Percentiles rank a stretch among this genome's conserved stretches.
These are phyloP conservation scores for Triplophysa dalaica DNA, from an alignment of 2,113 vertebrate genomes.

Conservation along the genomic window DNA sequence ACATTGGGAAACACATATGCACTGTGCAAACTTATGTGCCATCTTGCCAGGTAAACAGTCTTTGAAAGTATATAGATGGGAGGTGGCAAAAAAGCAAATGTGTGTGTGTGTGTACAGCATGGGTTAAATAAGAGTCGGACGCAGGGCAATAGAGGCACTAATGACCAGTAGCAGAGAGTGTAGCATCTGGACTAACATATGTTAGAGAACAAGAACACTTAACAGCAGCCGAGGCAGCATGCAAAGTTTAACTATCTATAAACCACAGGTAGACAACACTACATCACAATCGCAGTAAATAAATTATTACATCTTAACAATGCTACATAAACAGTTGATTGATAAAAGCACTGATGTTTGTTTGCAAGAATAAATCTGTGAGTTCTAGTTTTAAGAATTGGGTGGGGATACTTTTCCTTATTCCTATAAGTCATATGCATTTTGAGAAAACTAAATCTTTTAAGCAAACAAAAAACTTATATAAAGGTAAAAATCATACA, in stretches of 20 bases:
- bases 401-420: no score
- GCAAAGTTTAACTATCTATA: constrained; percentile 17
- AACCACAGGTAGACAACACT: background rate
- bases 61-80: no score
- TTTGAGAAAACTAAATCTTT: background rate
- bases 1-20: background rate
- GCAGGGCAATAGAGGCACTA: constrained; percentile 34
- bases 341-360: no score
- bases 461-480: no score
- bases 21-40: background rate
- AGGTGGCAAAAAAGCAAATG: background rate
- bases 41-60: no score
- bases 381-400: no score
- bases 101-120: constrained; percentile 29
- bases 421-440: background rate
- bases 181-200: constrained; percentile 50
- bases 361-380: no score
- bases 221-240: background rate
- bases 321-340: no score
- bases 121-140: constrained; percentile 17
- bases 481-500: no score
- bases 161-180: constrained; percentile 19
- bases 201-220: constrained; percentile 27
- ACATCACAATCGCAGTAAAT: no score
- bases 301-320: no score